These are phyloP conservation scores for Listronotus bonariensis DNA, from an alignment of 1,140 invertebrate genomes.

Conservation along the genomic window DNA sequence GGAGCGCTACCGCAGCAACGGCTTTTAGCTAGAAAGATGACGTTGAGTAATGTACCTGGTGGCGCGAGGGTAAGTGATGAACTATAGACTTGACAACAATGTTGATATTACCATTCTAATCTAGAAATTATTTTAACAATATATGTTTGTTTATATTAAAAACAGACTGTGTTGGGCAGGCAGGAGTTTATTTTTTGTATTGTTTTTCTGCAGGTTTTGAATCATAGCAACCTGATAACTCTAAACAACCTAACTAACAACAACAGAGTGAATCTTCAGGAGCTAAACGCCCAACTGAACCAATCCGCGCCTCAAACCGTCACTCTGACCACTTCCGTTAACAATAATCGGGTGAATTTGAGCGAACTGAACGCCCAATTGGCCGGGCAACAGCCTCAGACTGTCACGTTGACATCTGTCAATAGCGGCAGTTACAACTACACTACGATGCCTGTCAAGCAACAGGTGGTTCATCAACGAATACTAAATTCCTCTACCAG, in stretches of 20 bases:
- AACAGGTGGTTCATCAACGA: constrained; percentile 42
- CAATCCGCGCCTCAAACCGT: constrained; percentile 46
- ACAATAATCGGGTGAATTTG: constrained; percentile 45
- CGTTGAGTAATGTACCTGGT: constrained; percentile 48
- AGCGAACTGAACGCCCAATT: constrained; percentile 42
- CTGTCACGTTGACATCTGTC: constrained; percentile 50
- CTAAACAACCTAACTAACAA: constrained; percentile 53
- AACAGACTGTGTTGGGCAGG: too few relatives aligned
- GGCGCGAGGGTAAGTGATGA: constrained; percentile 14
- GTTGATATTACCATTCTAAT: neutral
- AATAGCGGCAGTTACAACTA: constrained; percentile 45
- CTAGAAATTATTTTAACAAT: too few relatives aligned
- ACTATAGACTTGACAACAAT: neutral
- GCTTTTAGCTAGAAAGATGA: constrained; percentile 51
- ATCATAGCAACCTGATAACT: constrained; percentile 58
- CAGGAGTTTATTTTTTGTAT: too few relatives aligned
- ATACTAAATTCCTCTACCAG: constrained; percentile 17
- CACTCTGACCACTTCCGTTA: constrained; percentile 47
- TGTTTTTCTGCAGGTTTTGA: constrained; percentile 45
- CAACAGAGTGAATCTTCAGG: constrained; percentile 50
- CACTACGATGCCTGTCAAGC: constrained; percentile 48
- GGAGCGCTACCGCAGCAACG: constrained; percentile 49
- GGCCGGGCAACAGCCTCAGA: constrained; percentile 45
- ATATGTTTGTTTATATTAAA: too few relatives aligned
- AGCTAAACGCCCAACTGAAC: constrained; percentile 31